A percentile compares a stretch with the other conserved stretches of the same genome.
Conservation (phyloP, 2,113 vertebrate genomes). For the Origma solitaria region DNA sequence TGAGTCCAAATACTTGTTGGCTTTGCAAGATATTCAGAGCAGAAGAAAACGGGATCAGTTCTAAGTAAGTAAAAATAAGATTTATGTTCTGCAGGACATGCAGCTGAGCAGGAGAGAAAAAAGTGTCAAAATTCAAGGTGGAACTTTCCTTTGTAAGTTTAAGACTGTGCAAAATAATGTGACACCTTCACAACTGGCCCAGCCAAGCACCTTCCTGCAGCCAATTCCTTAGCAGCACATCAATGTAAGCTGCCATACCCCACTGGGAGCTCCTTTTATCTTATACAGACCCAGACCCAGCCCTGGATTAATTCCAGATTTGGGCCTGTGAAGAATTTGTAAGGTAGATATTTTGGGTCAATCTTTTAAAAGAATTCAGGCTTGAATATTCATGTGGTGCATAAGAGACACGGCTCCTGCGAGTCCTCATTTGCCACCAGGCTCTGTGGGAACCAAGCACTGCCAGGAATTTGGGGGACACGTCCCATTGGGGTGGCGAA, state of each 20-base stretch:
- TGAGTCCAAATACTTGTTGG: slow-evolving; percentile 52
- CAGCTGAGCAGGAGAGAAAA: not conserved
- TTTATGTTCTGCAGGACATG: not conserved
- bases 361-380: not conserved
- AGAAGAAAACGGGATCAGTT: slow-evolving; percentile 12
- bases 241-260: fast-evolving
- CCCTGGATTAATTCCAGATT: not conserved
- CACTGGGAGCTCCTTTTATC: not conserved
- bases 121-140: not conserved
- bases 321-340: not conserved
- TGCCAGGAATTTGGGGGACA: not conserved
- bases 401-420: not conserved
- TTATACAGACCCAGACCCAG: not conserved
- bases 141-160: not conserved
- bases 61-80: slow-evolving; percentile 51
- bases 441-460: not conserved
- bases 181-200: not conserved
- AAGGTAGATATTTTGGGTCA: not conserved
- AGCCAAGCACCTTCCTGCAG: not conserved
- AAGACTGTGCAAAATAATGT: not conserved
- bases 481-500: fast-evolving
- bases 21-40: slow-evolving; percentile 53
- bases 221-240: not conserved
- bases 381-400: not conserved
- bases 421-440: not conserved